Percentiles rank a stretch among this genome's conserved stretches.
phyloP scores from a whole-genome alignment of 2,113 vertebrate species.

The Notechis scutatus region DNA sequence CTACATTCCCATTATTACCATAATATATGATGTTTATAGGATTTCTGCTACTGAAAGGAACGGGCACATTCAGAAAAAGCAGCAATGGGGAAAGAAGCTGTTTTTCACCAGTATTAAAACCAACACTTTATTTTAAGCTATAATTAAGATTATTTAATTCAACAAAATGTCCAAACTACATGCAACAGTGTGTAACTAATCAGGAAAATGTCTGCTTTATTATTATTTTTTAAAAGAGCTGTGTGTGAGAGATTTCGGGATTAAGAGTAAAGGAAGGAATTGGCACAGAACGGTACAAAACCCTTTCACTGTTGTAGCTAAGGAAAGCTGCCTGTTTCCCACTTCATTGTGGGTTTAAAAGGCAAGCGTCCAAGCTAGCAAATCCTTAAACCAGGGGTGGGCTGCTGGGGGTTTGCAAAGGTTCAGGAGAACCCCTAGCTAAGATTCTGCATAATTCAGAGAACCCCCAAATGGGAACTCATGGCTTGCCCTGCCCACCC shows the following conservation, averaged over 20 bases:
- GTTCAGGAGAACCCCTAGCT: too few species aligned
- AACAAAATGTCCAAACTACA: neutral
- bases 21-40: constrained; percentile 54
- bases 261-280: neutral
- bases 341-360: neutral
- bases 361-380: neutral
- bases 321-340: neutral
- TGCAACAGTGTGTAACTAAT: neutral
- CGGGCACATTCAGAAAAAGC: constrained; percentile 44
- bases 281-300: neutral
- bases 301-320: neutral
- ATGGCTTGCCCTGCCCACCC: too few species aligned
- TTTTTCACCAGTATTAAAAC: constrained; percentile 16
- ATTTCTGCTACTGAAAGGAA: constrained; percentile 45
- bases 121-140: neutral
- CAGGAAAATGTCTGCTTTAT: neutral
- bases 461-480: too few species aligned
- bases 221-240: too few species aligned
- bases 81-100: constrained; percentile 31
- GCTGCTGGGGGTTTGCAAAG: too few species aligned
- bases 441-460: too few species aligned
- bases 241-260: neutral
- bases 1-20: constrained; percentile 52
- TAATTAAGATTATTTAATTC: constrained; percentile 11
- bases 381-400: neutral